Evolutionary conservation across 2,888 invertebrate genomes (phyloP).

Genomic region (Ormyrus thymus): DNA sequence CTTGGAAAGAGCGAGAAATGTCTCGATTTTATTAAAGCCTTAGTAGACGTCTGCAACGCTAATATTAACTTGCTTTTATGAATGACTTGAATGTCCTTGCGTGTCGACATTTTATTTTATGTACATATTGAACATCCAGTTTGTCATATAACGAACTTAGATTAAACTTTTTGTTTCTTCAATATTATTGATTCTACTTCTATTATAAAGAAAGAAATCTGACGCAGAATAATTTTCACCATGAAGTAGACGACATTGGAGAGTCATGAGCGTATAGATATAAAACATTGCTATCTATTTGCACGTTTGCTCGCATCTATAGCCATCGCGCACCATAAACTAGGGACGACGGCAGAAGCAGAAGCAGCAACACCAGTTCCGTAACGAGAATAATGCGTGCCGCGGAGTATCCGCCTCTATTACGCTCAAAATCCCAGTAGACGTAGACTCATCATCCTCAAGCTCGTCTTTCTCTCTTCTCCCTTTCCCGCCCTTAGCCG

Average conservation of each 20-base stretch:
- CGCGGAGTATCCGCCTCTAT: slow-evolving; percentile 61
- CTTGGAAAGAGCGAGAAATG: no score
- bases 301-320: not conserved
- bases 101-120: no score
- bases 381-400: slow-evolving; percentile 69
- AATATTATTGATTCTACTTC: no score
- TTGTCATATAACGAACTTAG: no score
- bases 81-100: no score
- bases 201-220: no score
- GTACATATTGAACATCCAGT: no score
- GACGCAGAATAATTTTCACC: no score
- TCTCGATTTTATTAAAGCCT: no score
- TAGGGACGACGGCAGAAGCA: slow-evolving; percentile 49
- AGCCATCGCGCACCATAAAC: slow-evolving; percentile 56
- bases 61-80: no score
- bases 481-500: not conserved
- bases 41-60: no score
- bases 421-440: slow-evolving; percentile 65
- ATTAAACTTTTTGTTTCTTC: no score
- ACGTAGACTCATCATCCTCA: slow-evolving; percentile 58
- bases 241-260: not conserved
- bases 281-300: not conserved
- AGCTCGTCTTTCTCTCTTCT: slow-evolving; percentile 42
- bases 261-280: not conserved
- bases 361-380: slow-evolving; percentile 55